Evolutionary conservation across 2,797 vertebrate species (phyloP).

Genomic region (Orientallactaga sibirica): DNA sequence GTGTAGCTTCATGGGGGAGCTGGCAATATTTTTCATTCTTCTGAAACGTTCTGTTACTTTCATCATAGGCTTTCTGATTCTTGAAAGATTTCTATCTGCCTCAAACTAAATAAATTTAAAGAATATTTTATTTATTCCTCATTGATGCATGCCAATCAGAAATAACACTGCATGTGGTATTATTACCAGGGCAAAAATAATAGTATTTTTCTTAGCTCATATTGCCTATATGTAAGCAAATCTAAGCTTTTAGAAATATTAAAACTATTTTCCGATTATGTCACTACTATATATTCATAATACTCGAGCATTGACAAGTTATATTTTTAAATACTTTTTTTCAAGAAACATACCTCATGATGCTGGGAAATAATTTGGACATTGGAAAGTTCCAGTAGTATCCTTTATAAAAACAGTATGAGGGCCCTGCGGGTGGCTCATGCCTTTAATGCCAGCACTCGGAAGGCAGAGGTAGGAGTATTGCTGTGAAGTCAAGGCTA

Average conservation of each 20-base stretch:
- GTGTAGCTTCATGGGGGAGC: too few species aligned
- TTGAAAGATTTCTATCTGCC: not conserved
- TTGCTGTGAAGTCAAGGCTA: too few species aligned
- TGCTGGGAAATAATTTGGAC: not conserved
- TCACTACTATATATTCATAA: not conserved
- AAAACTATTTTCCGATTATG: not conserved
- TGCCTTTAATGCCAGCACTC: too few species aligned
- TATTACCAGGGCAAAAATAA: constrained; percentile 34
- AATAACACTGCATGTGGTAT: not conserved
- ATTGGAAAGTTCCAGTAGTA: not conserved
- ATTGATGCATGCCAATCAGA: not conserved
- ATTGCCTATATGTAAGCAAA: not conserved
- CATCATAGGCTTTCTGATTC: not conserved
- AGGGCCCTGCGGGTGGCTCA: too few species aligned
- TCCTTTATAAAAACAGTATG: not conserved
- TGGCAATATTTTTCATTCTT: not conserved
- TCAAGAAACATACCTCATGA: not conserved
- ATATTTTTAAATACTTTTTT: not conserved
- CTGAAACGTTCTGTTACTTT: not conserved
- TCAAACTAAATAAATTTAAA: constrained; percentile 18
- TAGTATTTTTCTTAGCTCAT: constrained; percentile 2
- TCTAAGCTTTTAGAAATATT: constrained; percentile 11
- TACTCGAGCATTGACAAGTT: not conserved
- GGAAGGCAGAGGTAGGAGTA: too few species aligned
- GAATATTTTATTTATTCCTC: constrained; percentile 23